These are phyloP conservation scores for Labeo rohita DNA, from an alignment of 2,113 vertebrate species.

Conservation along the genomic window DNA sequence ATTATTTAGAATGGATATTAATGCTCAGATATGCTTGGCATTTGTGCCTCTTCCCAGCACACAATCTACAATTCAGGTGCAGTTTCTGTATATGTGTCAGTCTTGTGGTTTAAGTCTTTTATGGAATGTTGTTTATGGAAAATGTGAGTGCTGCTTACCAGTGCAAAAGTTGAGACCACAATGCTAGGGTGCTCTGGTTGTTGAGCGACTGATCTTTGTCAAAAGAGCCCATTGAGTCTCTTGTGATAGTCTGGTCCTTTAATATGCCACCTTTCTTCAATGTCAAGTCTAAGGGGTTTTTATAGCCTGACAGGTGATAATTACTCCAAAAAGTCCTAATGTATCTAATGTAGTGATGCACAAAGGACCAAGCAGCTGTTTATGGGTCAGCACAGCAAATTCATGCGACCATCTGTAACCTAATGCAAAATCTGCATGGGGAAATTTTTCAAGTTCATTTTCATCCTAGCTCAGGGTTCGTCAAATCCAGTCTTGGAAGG, in stretches of 20 bases:
- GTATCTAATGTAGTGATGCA: not conserved
- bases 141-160: conserved; percentile 5
- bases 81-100: conserved; percentile 24
- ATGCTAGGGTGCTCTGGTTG: not conserved
- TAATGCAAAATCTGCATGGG: not conserved
- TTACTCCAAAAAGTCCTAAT: too few relatives aligned
- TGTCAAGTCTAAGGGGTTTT: not conserved
- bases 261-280: not conserved
- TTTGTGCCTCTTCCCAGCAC: not conserved
- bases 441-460: too few relatives aligned
- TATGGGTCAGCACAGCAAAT: not conserved
- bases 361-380: not conserved
- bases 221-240: not conserved
- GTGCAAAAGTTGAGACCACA: not conserved
- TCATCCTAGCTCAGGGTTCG: too few relatives aligned
- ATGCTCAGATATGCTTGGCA: conserved; percentile 18
- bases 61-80: conserved; percentile 4
- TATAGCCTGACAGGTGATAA: not conserved
- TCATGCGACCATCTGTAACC: not conserved
- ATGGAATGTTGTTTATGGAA: conserved; percentile 30
- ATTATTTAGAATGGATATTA: not conserved
- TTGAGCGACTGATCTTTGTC: not conserved
- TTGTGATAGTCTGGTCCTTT: not conserved
- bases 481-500: too few relatives aligned
- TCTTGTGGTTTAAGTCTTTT: conserved; percentile 1